These are phyloP conservation scores for Plebejus melissa DNA, from an alignment of 2,888 invertebrate genomes.

Conservation along the genomic window DNA sequence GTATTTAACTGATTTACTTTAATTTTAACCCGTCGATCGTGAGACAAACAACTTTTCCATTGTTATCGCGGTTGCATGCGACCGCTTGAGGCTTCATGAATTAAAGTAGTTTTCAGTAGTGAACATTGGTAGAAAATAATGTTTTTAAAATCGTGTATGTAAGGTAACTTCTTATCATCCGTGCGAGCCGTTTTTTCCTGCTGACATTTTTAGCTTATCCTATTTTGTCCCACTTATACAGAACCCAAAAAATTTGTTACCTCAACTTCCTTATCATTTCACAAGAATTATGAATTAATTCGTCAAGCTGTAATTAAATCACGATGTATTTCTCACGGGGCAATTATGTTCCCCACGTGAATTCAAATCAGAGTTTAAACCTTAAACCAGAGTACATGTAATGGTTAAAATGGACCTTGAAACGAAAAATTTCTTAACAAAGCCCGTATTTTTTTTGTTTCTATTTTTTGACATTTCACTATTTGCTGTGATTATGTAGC, in stretches of 20 bases:
- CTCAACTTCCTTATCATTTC: neutral
- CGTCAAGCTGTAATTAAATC: conserved; percentile 12
- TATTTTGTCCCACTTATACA: neutral
- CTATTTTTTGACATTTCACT: neutral
- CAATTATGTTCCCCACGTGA: neutral
- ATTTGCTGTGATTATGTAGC: too few species aligned
- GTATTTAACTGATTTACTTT: too few species aligned
- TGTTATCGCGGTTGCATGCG: too few species aligned
- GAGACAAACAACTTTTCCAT: too few species aligned
- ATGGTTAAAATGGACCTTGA: conserved; percentile 2
- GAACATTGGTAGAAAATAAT: too few species aligned
- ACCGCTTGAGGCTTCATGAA: too few species aligned
- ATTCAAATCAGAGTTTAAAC: neutral
- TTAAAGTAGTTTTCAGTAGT: too few species aligned
- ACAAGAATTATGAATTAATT: conserved; percentile 1
- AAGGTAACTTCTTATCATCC: neutral
- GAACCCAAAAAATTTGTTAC: neutral
- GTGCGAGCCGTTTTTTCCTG: neutral
- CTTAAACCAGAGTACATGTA: neutral
- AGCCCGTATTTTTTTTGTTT: too few species aligned
- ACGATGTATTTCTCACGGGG: neutral
- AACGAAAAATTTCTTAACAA: neutral
- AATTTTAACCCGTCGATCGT: too few species aligned
- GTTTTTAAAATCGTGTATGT: too few species aligned
- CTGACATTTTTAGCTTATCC: neutral